Evolutionary conservation across 2,797 vertebrate species (phyloP).

Genomic region (Pelodytes ibericus): DNA sequence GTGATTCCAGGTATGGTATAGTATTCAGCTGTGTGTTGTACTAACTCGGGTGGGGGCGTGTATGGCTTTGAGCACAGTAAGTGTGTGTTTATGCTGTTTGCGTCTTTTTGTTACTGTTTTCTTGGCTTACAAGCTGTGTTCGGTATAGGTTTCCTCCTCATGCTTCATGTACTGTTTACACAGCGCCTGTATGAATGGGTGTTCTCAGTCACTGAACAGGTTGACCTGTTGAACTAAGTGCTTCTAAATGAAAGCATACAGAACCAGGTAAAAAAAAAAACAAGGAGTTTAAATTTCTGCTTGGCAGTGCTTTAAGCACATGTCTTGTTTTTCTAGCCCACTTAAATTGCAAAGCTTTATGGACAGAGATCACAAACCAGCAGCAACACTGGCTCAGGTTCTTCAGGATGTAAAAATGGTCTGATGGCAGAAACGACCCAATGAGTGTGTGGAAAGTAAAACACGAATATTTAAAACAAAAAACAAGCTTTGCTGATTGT

Average conservation of each 20-base stretch:
- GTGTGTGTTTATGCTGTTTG: slow-evolving; percentile 34
- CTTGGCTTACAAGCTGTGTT: slow-evolving; percentile 41
- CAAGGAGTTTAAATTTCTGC: slow-evolving; percentile 48
- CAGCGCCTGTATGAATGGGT: slow-evolving; percentile 49
- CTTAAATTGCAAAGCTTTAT: slow-evolving; percentile 52
- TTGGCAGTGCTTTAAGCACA: slow-evolving; percentile 49
- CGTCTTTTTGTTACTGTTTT: slow-evolving; percentile 49
- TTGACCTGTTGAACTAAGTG: slow-evolving; percentile 47
- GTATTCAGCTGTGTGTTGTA: slow-evolving; percentile 17
- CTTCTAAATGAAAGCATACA: slow-evolving; percentile 56
- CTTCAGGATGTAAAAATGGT: slow-evolving; percentile 42
- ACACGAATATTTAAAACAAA: slow-evolving; percentile 23
- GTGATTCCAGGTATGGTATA: slow-evolving; percentile 11
- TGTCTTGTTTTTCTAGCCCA: slow-evolving; percentile 49
- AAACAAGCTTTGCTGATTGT: slow-evolving; percentile 11
- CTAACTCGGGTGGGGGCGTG: slow-evolving; percentile 19
- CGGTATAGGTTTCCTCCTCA: slow-evolving; percentile 48
- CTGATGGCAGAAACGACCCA: slow-evolving; percentile 31
- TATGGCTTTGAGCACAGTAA: slow-evolving; percentile 31
- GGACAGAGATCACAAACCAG: slow-evolving; percentile 34
- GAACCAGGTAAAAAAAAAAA: slow-evolving; percentile 47
- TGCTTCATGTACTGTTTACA: slow-evolving; percentile 50
- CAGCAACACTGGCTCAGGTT: slow-evolving; percentile 28
- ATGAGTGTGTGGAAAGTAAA: slow-evolving; percentile 43
- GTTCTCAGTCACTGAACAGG: slow-evolving; percentile 50